Evolutionary conservation across 2,797 vertebrate genomes (phyloP).

Genomic region (Cynodonichthys magdalenae): DNA sequence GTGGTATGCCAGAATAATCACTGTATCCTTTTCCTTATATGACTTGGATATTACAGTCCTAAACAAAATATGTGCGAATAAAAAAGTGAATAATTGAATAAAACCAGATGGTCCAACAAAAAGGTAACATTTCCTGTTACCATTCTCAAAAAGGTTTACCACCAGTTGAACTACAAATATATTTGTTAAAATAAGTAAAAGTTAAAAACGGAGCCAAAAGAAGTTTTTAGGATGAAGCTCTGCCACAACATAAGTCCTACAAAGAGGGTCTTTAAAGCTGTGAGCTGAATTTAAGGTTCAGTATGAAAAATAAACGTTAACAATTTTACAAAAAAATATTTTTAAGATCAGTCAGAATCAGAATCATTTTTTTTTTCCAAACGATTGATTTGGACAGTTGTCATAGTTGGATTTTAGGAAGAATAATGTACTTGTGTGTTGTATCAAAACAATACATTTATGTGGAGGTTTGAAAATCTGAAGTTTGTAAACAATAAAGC

Average conservation of each 20-base stretch:
- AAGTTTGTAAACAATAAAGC: too few relatives aligned
- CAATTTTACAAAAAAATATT: too few relatives aligned
- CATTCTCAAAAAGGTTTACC: neutral
- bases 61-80: slow-evolving; percentile 23
- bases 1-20: slow-evolving; percentile 34
- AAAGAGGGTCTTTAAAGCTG: neutral
- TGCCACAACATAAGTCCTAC: neutral
- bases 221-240: neutral
- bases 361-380: neutral
- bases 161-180: neutral
- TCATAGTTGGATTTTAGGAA: slow-evolving; percentile 17
- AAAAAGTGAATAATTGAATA: neutral
- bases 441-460: too few relatives aligned
- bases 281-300: neutral
- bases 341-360: neutral
- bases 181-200: too few relatives aligned
- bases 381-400: slow-evolving; percentile 13
- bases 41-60: slow-evolving; percentile 11
- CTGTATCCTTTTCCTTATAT: neutral
- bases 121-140: neutral
- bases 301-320: neutral
- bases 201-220: neutral
- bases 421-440: slow-evolving; percentile 9
- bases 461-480: too few relatives aligned
- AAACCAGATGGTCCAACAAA: neutral